A percentile compares a stretch with the other conserved stretches of the same genome.
Evolutionary conservation across 2,113 vertebrate species (phyloP).

Genomic region (Cinclus cinclus): DNA sequence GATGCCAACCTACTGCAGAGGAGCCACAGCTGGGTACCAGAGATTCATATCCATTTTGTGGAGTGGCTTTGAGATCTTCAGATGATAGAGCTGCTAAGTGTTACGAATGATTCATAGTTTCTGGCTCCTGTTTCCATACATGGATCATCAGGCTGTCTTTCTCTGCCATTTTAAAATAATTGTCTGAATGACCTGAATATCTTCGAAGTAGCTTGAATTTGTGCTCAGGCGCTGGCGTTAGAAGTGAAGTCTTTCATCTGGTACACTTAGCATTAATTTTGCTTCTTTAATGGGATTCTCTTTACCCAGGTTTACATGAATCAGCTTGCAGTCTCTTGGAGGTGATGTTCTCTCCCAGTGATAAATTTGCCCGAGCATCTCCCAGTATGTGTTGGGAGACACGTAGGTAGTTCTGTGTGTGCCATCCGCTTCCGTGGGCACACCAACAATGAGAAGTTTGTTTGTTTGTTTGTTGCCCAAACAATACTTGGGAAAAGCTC

Average conservation of each 20-base stretch:
- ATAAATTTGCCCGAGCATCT: constrained; percentile 25
- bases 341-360: neutral
- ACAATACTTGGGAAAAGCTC: neutral
- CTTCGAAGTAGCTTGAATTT: constrained; percentile 24
- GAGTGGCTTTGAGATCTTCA: constrained; percentile 37
- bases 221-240: neutral
- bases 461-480: neutral
- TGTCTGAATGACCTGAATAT: constrained; percentile 19
- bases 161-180: constrained; percentile 48
- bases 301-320: constrained; percentile 19
- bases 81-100: constrained; percentile 30
- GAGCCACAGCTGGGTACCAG: constrained; percentile 37
- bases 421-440: neutral
- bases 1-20: constrained; percentile 25
- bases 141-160: constrained; percentile 30
- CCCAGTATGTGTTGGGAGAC: neutral
- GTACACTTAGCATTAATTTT: constrained; percentile 21
- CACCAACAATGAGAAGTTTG: neutral
- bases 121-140: neutral
- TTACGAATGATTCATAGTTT: constrained; percentile 57
- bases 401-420: neutral
- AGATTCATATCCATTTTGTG: constrained; percentile 34
- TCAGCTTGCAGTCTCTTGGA: constrained; percentile 13
- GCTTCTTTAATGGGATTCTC: constrained; percentile 23
- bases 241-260: constrained; percentile 44